Evolutionary conservation across 2,797 vertebrate species (phyloP).

Genomic region (Ispidina lecontei): DNA sequence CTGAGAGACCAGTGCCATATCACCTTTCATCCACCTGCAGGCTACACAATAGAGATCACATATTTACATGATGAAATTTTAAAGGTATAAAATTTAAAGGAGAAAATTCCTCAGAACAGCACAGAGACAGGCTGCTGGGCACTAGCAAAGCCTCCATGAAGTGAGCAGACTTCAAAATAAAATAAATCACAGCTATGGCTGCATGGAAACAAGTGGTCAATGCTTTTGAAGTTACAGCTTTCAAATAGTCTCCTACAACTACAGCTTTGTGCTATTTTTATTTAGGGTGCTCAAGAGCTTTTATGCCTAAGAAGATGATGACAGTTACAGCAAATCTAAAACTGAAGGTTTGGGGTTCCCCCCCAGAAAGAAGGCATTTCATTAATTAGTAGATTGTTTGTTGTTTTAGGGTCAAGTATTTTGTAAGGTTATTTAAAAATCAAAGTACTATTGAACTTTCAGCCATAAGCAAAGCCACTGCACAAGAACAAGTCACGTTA

Average conservation of each 20-base stretch:
- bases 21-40: neutral
- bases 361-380: neutral
- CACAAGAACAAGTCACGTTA: neutral
- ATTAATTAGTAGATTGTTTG: neutral
- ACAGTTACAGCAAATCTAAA: neutral
- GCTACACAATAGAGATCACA: neutral
- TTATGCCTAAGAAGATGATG: neutral
- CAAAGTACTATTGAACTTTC: neutral
- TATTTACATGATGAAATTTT: neutral
- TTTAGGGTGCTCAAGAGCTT: neutral
- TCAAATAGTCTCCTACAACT: neutral
- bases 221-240: neutral
- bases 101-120: neutral
- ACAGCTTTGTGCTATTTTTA: neutral
- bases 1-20: neutral
- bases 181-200: neutral
- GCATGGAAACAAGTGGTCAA: neutral
- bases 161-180: neutral
- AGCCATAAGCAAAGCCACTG: neutral
- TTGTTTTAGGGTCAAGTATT: neutral
- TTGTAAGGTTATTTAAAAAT: neutral
- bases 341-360: accelerated
- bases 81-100: neutral
- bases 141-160: neutral
- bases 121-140: neutral